phyloP scores from a whole-genome alignment of 2,113 vertebrate genomes.

The Xyliphius kryptos region DNA sequence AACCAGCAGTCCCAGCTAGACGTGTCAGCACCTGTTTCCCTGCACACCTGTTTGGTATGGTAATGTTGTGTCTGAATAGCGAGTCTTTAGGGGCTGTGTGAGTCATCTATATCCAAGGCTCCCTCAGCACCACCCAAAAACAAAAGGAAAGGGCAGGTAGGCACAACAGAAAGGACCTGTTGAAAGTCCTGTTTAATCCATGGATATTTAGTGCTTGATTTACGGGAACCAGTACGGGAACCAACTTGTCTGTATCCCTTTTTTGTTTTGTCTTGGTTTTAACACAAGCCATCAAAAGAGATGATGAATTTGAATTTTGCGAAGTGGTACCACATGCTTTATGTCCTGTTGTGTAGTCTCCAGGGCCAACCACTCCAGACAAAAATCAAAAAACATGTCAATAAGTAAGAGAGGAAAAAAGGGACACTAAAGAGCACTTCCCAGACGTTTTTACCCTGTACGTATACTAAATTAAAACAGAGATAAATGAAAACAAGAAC shows the following conservation, averaged over 20 bases:
- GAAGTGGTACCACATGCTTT: constrained; percentile 19
- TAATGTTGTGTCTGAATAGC: constrained; percentile 38
- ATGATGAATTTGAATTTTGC: constrained; percentile 5
- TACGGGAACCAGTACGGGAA: no score
- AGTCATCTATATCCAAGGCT: constrained; percentile 37
- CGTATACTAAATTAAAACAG: constrained; percentile 9
- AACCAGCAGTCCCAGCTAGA: constrained; percentile 21
- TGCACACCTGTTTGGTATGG: constrained; percentile 43
- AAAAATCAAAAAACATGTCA: neutral
- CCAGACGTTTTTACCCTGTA: constrained; percentile 15
- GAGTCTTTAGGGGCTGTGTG: no score
- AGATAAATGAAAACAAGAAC: constrained; percentile 54
- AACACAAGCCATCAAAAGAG: constrained; percentile 23
- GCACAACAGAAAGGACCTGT: constrained; percentile 25
- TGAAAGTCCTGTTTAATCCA: constrained; percentile 26
- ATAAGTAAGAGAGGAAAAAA: neutral
- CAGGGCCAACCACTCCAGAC: no score
- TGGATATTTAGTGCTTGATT: constrained; percentile 9
- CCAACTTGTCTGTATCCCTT: no score
- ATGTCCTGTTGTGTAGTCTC: no score
- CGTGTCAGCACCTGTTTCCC: constrained; percentile 37
- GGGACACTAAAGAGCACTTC: neutral
- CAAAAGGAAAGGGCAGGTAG: constrained; percentile 30
- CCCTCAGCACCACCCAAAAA: constrained; percentile 25
- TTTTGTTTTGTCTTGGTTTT: no score